Percentiles rank a stretch among this genome's conserved stretches.
Evolutionary conservation across 1,140 invertebrate species (phyloP).

Genomic region (Drosophila neocordata): DNA sequence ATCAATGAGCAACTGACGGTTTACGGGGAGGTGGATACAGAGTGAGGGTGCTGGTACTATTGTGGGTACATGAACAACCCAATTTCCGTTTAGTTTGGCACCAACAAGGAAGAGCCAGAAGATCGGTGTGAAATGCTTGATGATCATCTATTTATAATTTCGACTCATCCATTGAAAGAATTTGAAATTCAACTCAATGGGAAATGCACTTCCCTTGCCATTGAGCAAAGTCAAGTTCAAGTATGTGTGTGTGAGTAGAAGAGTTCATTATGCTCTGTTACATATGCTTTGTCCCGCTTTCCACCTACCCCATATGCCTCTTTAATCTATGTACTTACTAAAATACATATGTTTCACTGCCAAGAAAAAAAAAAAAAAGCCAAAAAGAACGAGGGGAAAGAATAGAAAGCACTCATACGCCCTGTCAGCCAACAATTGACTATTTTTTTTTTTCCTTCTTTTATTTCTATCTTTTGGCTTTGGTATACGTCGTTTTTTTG

Average conservation of each 20-base stretch:
- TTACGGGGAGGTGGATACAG: not conserved
- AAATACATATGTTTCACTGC: slow-evolving; percentile 46
- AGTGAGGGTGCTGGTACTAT: not conserved
- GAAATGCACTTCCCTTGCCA: slow-evolving; percentile 42
- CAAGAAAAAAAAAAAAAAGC: slow-evolving; percentile 54
- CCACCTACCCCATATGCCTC: slow-evolving; percentile 15
- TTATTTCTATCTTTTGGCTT: slow-evolving; percentile 23
- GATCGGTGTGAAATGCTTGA: slow-evolving; percentile 10
- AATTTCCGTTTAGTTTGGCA: slow-evolving; percentile 49
- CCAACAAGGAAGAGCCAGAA: slow-evolving; percentile 58
- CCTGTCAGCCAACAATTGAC: slow-evolving; percentile 51
- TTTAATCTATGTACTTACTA: slow-evolving; percentile 19
- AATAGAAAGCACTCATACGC: slow-evolving; percentile 52
- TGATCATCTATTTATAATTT: slow-evolving; percentile 51
- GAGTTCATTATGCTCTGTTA: slow-evolving; percentile 36
- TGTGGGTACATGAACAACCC: slow-evolving; percentile 14
- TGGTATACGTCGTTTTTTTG: slow-evolving; percentile 27
- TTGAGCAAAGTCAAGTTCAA: slow-evolving; percentile 67
- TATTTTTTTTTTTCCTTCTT: slow-evolving; percentile 25
- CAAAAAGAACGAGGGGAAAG: slow-evolving; percentile 2
- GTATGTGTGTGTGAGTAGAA: slow-evolving; percentile 35
- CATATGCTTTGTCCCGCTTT: not conserved
- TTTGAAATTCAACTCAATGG: slow-evolving; percentile 25
- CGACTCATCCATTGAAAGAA: slow-evolving; percentile 2
- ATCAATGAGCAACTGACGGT: slow-evolving; percentile 3